phyloP scores from a whole-genome alignment of 2,113 vertebrate genomes.

The Hippocampus barbouri region DNA sequence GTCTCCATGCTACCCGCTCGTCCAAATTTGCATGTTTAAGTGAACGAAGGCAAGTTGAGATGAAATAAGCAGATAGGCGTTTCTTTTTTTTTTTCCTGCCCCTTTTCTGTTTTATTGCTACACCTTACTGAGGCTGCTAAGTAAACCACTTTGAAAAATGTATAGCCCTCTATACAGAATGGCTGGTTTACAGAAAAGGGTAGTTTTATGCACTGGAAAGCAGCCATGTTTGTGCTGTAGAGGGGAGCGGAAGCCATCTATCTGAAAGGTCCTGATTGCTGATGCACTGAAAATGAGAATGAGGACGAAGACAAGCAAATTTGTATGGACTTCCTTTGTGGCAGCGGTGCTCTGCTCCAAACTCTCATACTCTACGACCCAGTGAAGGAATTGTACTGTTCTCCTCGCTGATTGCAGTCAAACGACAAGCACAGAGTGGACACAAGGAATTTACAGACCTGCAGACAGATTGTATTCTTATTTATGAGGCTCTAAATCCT shows the following conservation, averaged over 20 bases:
- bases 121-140: constrained; percentile 51
- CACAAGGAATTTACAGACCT: constrained; percentile 43
- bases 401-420: constrained; percentile 30
- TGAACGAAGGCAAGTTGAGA: constrained; percentile 27
- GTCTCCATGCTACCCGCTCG: constrained; percentile 24
- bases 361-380: constrained; percentile 29
- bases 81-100: constrained; percentile 25
- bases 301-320: constrained; percentile 23
- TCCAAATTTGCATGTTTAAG: constrained; percentile 54
- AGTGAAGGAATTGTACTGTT: constrained; percentile 63
- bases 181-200: constrained; percentile 51
- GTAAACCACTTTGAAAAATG: constrained; percentile 27
- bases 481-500: constrained; percentile 67
- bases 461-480: constrained; percentile 64
- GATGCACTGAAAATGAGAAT: constrained; percentile 37
- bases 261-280: constrained; percentile 18
- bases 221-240: constrained; percentile 43
- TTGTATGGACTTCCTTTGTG: constrained; percentile 27
- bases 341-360: constrained; percentile 20
- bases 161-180: constrained; percentile 30
- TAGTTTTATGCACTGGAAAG: constrained; percentile 65
- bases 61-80: constrained; percentile 32
- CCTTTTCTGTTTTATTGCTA: constrained; percentile 33
- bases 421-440: constrained; percentile 38
- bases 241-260: constrained; percentile 21